Base-by-base conservation (phyloP, 2,113 vertebrate genomes). In the Siphamia tubifer region DNA sequence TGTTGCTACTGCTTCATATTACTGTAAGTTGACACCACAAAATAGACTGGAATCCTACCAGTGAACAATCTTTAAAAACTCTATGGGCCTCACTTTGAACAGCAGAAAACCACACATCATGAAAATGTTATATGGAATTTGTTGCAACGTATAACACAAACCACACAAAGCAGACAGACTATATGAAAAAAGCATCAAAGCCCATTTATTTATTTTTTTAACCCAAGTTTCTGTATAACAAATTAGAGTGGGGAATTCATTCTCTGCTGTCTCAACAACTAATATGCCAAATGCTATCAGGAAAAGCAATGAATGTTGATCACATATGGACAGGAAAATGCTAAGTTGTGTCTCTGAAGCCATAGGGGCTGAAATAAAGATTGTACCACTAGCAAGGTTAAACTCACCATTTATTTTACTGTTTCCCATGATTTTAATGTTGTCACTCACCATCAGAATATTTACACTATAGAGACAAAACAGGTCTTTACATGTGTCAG, bases 401-500 rank as follows among this genome's bases (percentile, higher is more conserved):
- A 68, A 72, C 77, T 54, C 62, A 79, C 17, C 44, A 39, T 79
- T 82, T 48, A 62, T 81, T 80, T 57, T n/a, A 54, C 64, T 68
- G 60, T 67, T 77, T 77, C 16, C 30, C 57, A 62, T 70, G 47
- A 51, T 45, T 74, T 43, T 39, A 74, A 63, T 48, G 39, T 68
- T 51, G 54, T 67, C 63, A 61, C 36, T 56, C 62, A 68, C 45
- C 45, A 57, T 79, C 47, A 61, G 69, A 40, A 70, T 86, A 86
- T 89, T 77, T 87, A 87, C 85, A 87, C 60, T 79, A 70, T 34
- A 74, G 49, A 83, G 64, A 80, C 27, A 64, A 57, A 71, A 53
- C 36, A 19, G 25, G 13, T 52, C 40, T 77, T 80, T 61, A 78
- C 66, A 77, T 25, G 52, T 77, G 79, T 80, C 70, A 60, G 57